Evolutionary conservation across 2,113 vertebrate genomes (phyloP).

Genomic region (Prunella himalayana): DNA sequence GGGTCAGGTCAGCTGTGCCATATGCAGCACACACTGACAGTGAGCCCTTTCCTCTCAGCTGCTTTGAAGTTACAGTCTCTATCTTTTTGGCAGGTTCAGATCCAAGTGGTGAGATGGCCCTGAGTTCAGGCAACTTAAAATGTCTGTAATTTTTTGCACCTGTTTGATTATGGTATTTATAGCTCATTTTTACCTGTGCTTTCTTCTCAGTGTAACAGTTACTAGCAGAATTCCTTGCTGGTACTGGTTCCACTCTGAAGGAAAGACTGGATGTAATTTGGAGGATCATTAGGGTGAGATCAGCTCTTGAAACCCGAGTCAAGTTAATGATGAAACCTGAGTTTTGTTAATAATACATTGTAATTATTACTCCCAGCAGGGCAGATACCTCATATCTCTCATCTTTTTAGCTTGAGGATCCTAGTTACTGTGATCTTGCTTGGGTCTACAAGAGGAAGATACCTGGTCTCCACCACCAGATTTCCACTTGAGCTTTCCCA

Average conservation of each 20-base stretch:
- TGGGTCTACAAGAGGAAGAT: neutral
- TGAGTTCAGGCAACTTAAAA: neutral
- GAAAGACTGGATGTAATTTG: neutral
- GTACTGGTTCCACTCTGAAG: neutral
- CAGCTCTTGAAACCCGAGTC: conserved; percentile 10
- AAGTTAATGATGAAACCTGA: conserved; percentile 48
- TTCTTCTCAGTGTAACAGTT: neutral
- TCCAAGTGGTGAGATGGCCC: neutral
- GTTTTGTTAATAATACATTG: conserved; percentile 55
- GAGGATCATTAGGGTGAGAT: conserved; percentile 10
- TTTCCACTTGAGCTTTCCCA: neutral
- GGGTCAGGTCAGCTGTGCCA: neutral
- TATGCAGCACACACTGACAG: neutral
- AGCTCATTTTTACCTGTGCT: neutral
- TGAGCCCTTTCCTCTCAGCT: neutral
- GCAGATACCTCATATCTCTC: conserved; percentile 4
- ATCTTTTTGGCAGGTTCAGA: neutral
- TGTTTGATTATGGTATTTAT: neutral
- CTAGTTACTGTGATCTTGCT: neutral
- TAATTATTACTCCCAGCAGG: conserved; percentile 5
- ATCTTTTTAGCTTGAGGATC: neutral
- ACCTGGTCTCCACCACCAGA: neutral
- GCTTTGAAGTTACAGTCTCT: neutral
- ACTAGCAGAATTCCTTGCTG: neutral
- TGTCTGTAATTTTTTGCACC: neutral